Base-by-base conservation (phyloP, 2,888 invertebrate genomes). In the Polydrusus cervinus region DNA sequence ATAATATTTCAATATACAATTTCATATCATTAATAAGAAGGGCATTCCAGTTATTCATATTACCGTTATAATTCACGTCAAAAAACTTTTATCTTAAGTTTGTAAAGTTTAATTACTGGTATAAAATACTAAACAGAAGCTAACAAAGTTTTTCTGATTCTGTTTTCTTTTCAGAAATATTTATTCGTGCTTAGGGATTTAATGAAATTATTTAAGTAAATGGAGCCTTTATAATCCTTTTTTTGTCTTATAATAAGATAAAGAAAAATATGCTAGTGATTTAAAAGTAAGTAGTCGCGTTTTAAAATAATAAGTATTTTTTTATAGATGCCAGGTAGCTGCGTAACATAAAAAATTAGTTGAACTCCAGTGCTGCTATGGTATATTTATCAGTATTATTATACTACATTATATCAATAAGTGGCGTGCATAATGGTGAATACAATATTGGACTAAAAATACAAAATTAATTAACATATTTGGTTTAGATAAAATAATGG, bases 121-220 rank as follows among this genome's bases (percentile, higher is more conserved):
- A 25, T 61, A 43, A 43, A 61, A 61, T 40, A 16, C 61, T 61
- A 61, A 61, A 18, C 40, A 34, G 43, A 43, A 43, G 18, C 61
- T 43, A 61, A 61, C 61, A 16, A 61, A 40, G 18, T 61, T 61
- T 61, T 61, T 61, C 40, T 18, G 40, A 61, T 18, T 61, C 34
- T 61, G 61, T 61, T 61, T 40, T 61, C 40, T 61, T 61, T 7
- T 40, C 18, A 2, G 14, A 40, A 61, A 43, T 61, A 61, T 61
- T 61, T 61, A 40, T 61, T 16, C 61, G 43, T 40, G 61, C 61
- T 61, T 40, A 16, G 43, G 13, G 14, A 34, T 14, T n/a, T 60
- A 38, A 60, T 60, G 16, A 18, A 61, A 18, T 38, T 43, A 61
- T 14, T 61, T 18, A 13, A 61, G 61, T 18, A 40, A 40, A 40